These are phyloP conservation scores for Zaprionus davidi DNA, from an alignment of 1,140 invertebrate species.

Conservation along the genomic window DNA sequence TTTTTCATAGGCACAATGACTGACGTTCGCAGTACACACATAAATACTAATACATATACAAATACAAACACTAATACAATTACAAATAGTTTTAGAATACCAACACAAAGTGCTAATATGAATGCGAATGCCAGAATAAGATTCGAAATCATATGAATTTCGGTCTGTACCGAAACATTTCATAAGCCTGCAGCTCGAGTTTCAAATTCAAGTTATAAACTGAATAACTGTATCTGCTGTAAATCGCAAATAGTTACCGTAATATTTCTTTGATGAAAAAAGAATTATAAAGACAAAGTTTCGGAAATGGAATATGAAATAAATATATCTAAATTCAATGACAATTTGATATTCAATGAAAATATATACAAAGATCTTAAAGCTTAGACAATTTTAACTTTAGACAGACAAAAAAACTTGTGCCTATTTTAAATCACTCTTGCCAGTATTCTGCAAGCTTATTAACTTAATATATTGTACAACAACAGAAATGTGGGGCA, in stretches of 20 bases:
- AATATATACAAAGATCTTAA: neutral
- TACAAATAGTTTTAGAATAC: conserved; percentile 1
- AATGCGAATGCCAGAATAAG: neutral
- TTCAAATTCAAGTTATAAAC: too few species aligned
- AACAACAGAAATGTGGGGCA: neutral
- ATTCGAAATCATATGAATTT: neutral
- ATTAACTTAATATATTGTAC: neutral
- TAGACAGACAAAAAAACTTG: neutral
- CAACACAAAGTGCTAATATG: neutral
- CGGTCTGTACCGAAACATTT: neutral
- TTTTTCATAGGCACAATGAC: conserved; percentile 69
- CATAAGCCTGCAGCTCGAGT: neutral
- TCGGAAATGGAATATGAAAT: too few species aligned
- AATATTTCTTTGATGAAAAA: too few species aligned
- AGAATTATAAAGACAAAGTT: too few species aligned
- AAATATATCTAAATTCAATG: too few species aligned
- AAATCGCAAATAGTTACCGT: too few species aligned
- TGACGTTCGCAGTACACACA: conserved; percentile 50
- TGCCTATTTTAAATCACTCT: neutral
- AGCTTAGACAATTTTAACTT: neutral
- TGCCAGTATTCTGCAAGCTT: neutral
- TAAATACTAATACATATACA: neutral
- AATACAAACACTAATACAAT: neutral
- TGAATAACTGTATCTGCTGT: too few species aligned
- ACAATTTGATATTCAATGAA: too few species aligned